Base-by-base conservation (phyloP, 2,113 vertebrate species). In the Haliaeetus leucogaster region DNA sequence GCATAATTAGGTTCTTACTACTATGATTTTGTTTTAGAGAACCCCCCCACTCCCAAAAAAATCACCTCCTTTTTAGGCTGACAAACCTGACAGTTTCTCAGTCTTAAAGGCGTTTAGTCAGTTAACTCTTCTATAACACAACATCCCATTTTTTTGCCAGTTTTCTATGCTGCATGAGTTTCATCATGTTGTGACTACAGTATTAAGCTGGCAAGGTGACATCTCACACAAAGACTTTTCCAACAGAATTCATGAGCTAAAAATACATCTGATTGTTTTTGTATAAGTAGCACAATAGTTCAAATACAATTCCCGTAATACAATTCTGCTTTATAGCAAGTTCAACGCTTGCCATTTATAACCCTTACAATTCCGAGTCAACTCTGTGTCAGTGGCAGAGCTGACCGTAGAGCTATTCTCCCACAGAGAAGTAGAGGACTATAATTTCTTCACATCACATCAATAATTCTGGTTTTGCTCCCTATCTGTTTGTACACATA, bases 301-400 rank as follows among this genome's bases (percentile, higher is more conserved):
- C 26, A 26, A 42, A 48, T 11, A 18, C 4, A 23, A 32, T 2
- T 36, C 65, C 53, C 20, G 2, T 26, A 42, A 38, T 12, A 29
- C 18, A 22, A 22, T 43, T 76, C 61, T 82, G 80, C 42, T 63
- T 20, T 55, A 42, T 4, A 77, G 47, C 26, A 65, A 68, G 40
- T 20, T 18, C 67, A 23, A 4, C 11, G 0, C 27, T 45, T 7
- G 27, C 42, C 4, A 1, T 45, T 77, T 74, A 0, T 25, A 15
- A 45, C 70, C 88, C 32, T 38, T 43, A 1, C 2, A 4, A 0
- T 1, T 10, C 36, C 2, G 5, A 79, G 30, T 0, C n/a, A 26
- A 0, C 29, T 14, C 58, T 2, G 18, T 7, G 59, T 26, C 43
- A 15, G 61, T 29, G 67, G 58, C 91, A 66, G 78, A 42, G 61